Evolutionary conservation across 2,888 invertebrate species (phyloP).

Genomic region (Ochropleura plecta): DNA sequence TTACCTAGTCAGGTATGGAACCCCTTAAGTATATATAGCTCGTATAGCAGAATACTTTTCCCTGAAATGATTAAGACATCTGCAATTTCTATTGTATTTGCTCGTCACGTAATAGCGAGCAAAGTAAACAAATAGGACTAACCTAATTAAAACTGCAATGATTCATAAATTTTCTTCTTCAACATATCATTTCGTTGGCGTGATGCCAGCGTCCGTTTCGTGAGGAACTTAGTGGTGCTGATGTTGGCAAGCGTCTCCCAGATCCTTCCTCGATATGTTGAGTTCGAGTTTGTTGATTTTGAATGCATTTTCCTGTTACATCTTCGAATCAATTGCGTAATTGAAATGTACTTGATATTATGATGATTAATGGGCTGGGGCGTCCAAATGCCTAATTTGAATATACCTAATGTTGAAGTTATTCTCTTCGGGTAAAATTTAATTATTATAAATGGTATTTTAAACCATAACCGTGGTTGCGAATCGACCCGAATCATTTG

Average conservation of each 20-base stretch:
- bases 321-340: conserved; percentile 8
- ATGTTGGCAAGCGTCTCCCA: conserved; percentile 49
- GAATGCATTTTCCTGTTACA: conserved; percentile 33
- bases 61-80: background rate
- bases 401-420: background rate
- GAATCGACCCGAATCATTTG: background rate
- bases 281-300: conserved; percentile 22
- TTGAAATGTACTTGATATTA: conserved; percentile 5
- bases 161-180: conserved; percentile 43
- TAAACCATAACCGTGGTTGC: background rate
- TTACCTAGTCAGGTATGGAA: background rate
- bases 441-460: background rate
- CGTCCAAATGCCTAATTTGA: background rate
- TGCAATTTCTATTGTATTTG: conserved; percentile 19
- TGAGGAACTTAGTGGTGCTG: conserved; percentile 49
- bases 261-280: conserved; percentile 40
- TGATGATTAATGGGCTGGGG: background rate
- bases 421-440: background rate
- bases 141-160: conserved; percentile 56
- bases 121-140: conserved; percentile 40
- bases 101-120: conserved; percentile 3
- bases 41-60: background rate
- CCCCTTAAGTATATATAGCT: background rate
- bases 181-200: conserved; percentile 46
- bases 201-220: conserved; percentile 49